Conservation (phyloP, 2,113 vertebrate species). For the Nannobrachium achirus region DNA sequence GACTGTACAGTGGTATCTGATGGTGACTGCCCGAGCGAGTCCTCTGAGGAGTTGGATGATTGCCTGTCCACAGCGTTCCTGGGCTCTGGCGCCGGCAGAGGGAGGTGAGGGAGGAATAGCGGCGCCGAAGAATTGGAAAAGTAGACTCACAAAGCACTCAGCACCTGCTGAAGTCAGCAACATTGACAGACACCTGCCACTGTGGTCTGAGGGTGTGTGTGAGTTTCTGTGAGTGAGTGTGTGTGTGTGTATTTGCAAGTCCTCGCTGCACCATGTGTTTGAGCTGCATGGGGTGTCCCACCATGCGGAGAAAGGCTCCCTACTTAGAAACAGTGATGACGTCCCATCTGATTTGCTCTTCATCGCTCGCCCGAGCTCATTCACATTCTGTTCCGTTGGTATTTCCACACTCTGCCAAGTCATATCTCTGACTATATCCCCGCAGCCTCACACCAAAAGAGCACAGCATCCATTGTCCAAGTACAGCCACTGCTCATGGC, state of each 20-base stretch:
- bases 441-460: conserved; percentile 30
- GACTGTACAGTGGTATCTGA: conserved; percentile 36
- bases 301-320: not conserved
- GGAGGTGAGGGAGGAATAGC: conserved; percentile 41
- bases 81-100: conserved; percentile 55
- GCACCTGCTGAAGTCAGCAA: conserved; percentile 65
- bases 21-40: conserved; percentile 17
- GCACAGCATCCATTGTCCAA: conserved; percentile 35
- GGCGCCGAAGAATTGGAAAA: conserved; percentile 55
- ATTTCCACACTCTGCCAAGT: conserved; percentile 42
- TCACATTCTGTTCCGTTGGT: conserved; percentile 51
- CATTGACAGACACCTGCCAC: conserved; percentile 67
- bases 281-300: not conserved
- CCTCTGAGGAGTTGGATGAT: conserved; percentile 20
- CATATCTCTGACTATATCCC: conserved; percentile 54
- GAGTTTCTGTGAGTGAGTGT: conserved; percentile 23
- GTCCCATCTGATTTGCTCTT: conserved; percentile 49
- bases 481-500: conserved; percentile 30
- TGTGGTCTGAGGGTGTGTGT: not conserved
- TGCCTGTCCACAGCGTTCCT: conserved; percentile 14
- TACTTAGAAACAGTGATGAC: conserved; percentile 30
- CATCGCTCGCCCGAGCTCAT: conserved; percentile 35
- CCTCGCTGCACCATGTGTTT: conserved; percentile 2
- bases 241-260: not conserved
- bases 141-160: conserved; percentile 47